Percentiles rank a stretch among this genome's conserved stretches.
phyloP scores from a whole-genome alignment of 2,888 invertebrate species.

The Cryptocephalus primarius region DNA sequence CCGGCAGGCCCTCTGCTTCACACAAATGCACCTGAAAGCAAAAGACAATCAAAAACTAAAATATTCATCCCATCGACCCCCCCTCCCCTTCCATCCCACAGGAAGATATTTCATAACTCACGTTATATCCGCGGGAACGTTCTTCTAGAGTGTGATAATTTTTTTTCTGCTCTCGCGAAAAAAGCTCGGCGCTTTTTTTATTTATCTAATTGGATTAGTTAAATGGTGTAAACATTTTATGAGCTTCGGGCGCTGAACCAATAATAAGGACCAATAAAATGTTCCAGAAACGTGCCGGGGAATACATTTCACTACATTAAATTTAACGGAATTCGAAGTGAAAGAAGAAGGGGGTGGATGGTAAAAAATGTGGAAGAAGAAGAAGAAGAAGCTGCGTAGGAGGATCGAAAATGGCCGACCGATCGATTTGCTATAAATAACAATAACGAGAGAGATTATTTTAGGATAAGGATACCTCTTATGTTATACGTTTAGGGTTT shows the following conservation, averaged over 20 bases:
- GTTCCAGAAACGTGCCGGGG: constrained; percentile 2
- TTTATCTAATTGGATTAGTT: constrained; percentile 7
- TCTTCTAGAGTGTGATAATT: not conserved
- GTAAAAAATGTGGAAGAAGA: too few species aligned
- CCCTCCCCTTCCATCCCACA: too few species aligned
- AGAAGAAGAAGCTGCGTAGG: too few species aligned
- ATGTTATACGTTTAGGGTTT: too few species aligned
- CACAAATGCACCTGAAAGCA: constrained; percentile 57
- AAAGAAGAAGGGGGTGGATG: too few species aligned
- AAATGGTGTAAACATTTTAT: constrained; percentile 6
- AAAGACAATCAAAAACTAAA: constrained; percentile 2
- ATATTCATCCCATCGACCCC: not conserved
- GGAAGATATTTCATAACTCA: too few species aligned
- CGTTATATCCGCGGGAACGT: too few species aligned
- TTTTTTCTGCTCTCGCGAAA: not conserved
- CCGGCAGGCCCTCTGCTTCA: constrained; percentile 65
- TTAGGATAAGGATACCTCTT: too few species aligned
- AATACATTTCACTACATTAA: constrained; percentile 6
- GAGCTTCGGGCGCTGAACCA: constrained; percentile 1
- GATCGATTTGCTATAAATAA: too few species aligned
- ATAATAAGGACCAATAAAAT: constrained; percentile 5
- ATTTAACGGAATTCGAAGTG: not conserved
- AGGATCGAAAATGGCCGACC: too few species aligned
- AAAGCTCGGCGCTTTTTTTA: constrained; percentile 2
- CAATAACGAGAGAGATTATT: too few species aligned